These are phyloP conservation scores for Molothrus ater DNA, from an alignment of 2,797 vertebrate species.

Conservation along the genomic window DNA sequence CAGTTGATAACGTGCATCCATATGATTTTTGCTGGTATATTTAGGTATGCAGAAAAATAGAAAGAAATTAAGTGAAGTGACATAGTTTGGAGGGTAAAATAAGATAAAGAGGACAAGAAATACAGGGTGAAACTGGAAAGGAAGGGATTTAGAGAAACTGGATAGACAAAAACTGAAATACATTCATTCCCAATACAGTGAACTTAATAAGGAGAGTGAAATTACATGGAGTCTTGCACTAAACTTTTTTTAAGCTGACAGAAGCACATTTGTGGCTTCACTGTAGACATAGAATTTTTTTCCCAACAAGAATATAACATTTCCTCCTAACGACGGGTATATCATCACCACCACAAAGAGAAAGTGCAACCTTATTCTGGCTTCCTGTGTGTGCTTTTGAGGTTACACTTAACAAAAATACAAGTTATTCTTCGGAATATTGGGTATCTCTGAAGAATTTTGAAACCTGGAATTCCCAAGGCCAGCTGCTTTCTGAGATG, in stretches of 20 bases:
- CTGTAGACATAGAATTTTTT: not conserved
- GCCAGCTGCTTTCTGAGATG: not conserved
- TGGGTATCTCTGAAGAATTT: not conserved
- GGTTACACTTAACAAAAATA: not conserved
- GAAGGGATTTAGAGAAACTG: not conserved
- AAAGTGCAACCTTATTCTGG: not conserved
- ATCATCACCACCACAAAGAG: not conserved
- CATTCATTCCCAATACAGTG: not conserved
- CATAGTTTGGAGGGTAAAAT: not conserved
- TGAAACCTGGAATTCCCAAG: not conserved
- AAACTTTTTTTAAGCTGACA: not conserved
- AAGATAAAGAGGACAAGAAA: not conserved
- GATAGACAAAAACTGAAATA: not conserved
- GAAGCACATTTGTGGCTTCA: not conserved
- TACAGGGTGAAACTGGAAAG: not conserved
- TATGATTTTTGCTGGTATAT: not conserved
- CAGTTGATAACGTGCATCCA: not conserved
- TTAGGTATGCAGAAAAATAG: not conserved
- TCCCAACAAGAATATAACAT: not conserved
- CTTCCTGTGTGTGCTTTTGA: not conserved
- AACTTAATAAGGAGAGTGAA: not conserved
- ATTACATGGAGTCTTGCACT: not conserved
- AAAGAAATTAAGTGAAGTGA: not conserved
- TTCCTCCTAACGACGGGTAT: not conserved
- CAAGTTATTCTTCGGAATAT: not conserved